Evolutionary conservation across 1,140 invertebrate species (phyloP).

Genomic region (Panagrolaimus sp.): DNA sequence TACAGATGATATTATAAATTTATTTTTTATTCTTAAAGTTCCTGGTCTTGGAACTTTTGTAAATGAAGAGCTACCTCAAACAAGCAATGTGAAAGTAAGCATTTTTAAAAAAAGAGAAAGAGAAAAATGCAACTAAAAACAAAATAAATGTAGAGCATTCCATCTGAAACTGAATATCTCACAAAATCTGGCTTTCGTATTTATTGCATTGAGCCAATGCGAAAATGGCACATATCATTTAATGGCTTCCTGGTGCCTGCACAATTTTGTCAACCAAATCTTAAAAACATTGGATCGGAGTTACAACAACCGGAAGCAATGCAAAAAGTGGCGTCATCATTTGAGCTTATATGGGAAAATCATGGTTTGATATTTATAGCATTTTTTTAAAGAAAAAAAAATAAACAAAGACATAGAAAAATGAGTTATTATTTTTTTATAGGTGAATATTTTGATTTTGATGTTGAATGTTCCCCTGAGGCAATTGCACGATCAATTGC

Average conservation of each 20-base stretch:
- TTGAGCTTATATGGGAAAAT: slow-evolving; percentile 46
- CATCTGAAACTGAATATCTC: slow-evolving; percentile 21
- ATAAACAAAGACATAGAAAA: neutral
- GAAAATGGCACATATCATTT: slow-evolving; percentile 39
- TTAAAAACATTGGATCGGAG: slow-evolving; percentile 28
- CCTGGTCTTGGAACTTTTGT: slow-evolving; percentile 47
- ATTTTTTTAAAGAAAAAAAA: neutral
- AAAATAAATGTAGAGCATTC: neutral
- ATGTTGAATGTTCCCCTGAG: slow-evolving; percentile 42
- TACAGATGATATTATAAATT: slow-evolving; percentile 38
- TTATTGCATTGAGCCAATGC: slow-evolving; percentile 43
- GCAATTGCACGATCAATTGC: slow-evolving; percentile 45
- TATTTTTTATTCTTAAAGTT: slow-evolving; percentile 47
- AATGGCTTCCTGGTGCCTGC: slow-evolving; percentile 29
- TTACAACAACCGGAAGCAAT: slow-evolving; percentile 2
- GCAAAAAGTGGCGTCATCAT: slow-evolving; percentile 25
- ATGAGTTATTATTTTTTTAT: slow-evolving; percentile 14
- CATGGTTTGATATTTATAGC: slow-evolving; percentile 26
- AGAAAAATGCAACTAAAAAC: slow-evolving; percentile 15
- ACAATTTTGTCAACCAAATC: slow-evolving; percentile 11
- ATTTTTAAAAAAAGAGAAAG: neutral
- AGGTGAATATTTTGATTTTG: slow-evolving; percentile 49
- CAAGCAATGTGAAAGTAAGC: slow-evolving; percentile 42
- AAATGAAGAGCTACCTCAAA: slow-evolving; percentile 33
- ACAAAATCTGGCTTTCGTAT: slow-evolving; percentile 40